phyloP scores from a whole-genome alignment of 2,797 vertebrate genomes.

The Argya squamiceps region DNA sequence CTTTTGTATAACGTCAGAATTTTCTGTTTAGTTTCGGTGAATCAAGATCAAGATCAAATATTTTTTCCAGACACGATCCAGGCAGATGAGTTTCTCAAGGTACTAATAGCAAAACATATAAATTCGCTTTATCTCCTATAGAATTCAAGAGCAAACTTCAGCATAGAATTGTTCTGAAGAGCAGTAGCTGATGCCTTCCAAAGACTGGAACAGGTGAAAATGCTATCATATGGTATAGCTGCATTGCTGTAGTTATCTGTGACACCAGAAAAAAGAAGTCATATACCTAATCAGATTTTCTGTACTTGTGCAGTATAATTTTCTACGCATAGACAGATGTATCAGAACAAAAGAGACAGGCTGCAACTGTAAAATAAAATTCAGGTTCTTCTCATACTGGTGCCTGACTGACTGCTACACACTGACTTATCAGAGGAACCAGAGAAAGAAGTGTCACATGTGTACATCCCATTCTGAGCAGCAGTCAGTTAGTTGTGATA shows the following conservation, averaged over 20 bases:
- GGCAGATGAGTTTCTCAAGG: neutral
- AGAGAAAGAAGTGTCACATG: neutral
- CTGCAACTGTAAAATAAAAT: neutral
- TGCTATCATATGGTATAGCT: neutral
- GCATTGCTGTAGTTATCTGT: neutral
- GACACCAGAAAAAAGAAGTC: neutral
- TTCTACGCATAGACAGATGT: neutral
- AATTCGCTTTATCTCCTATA: neutral
- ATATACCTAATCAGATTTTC: neutral
- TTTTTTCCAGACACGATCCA: neutral
- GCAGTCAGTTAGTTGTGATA: neutral
- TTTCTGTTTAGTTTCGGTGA: neutral
- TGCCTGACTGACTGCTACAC: neutral
- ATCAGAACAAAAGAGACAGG: conserved; percentile 6
- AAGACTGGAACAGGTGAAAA: neutral
- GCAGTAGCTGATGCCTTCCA: neutral
- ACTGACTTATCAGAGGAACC: neutral
- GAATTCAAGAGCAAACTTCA: neutral
- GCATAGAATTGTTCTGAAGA: neutral
- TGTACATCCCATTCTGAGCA: neutral
- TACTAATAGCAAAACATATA: rapidly evolving
- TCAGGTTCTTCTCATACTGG: neutral
- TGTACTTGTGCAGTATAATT: neutral
- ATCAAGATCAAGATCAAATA: neutral
- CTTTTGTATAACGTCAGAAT: neutral